Evolutionary conservation across 2,797 vertebrate genomes (phyloP), one percentile per base, ranked within the genome.

Genomic region (Coreius guichenoti): DNA sequence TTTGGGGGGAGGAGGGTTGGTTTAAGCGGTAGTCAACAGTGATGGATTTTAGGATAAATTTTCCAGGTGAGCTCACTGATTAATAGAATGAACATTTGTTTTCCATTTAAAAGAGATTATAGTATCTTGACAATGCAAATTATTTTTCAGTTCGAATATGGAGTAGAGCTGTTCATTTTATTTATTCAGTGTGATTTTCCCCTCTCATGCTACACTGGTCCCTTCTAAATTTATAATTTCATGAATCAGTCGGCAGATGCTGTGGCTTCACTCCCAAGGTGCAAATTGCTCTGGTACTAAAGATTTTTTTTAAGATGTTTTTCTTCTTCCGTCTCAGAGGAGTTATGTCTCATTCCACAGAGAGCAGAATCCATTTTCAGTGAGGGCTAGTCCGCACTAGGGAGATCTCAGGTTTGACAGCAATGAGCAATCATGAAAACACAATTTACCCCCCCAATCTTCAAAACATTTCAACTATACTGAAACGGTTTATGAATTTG

Each of bases 11-110:
- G n/a, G n/a, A n/a, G n/a, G n/a, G n/a, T n/a, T n/a, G n/a, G n/a
- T n/a, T 72, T 76, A 86, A 78, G 84, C 81, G 13, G 82, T 84
- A 87, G 85, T 89, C 78, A 87, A 63, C 69, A 84, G 83, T 85
- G 73, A 90, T 81, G 36, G 26, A 80, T 89, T 91, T 83, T 70
- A 61, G 86, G 45, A 89, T 69, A 17, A 73, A 85, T 90, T 89
- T 87, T 86, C 68, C 76, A 85, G 69, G 85, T 88, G 84, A 87
- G 87, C 86, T 84, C 16, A 72, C 86, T 83, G 72, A 81, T 73
- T 89, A 86, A 89, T 87, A 47, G 84, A 78, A 87, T 47, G 77
- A 85, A 85, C 68, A 39, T 72, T 54, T 39, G 81, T 65, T 85
- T 26, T 13, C 9, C 63, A 74, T 68, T 86, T 43, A 58, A 85